Conservation (phyloP, 2,888 invertebrate species). For the Polyploca ridens region DNA sequence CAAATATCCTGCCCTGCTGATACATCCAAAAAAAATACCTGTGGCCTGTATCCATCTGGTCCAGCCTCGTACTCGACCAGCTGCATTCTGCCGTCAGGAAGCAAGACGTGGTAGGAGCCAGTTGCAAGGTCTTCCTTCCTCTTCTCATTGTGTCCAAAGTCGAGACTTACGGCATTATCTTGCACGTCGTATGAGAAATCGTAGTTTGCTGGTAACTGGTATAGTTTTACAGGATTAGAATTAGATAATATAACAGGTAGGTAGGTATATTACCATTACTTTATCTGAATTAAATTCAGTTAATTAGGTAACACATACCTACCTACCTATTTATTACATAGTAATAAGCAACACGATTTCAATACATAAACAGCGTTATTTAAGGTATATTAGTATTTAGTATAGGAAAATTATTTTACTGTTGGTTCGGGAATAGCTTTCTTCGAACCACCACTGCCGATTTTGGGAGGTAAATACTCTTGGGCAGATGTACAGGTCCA, state of each 20-base stretch:
- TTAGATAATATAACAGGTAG: too few relatives aligned
- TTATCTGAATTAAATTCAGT: too few relatives aligned
- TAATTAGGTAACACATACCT: not conserved
- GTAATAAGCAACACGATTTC: too few relatives aligned
- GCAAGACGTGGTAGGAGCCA: constrained; percentile 86
- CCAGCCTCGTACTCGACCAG: constrained; percentile 87
- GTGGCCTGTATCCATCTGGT: constrained; percentile 85
- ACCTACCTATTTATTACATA: too few relatives aligned
- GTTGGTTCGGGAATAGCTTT: constrained; percentile 65
- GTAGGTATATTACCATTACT: too few relatives aligned
- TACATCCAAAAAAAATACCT: constrained; percentile 67
- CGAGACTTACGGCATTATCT: constrained; percentile 82
- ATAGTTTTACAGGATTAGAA: too few relatives aligned
- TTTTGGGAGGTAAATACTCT: constrained; percentile 82
- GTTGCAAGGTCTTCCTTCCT: constrained; percentile 86
- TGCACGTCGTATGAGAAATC: constrained; percentile 87
- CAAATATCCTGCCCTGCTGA: too few relatives aligned
- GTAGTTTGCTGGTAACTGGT: constrained; percentile 86
- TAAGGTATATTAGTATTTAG: too few relatives aligned
- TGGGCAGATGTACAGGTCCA: constrained; percentile 66
- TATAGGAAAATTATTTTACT: constrained; percentile 45
- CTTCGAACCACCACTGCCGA: constrained; percentile 50
- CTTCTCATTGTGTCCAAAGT: constrained; percentile 87
- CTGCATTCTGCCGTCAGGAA: constrained; percentile 87
- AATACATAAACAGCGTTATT: not conserved